A percentile compares a stretch with the other conserved stretches of the same genome.
Conservation (phyloP, 2,797 vertebrate genomes). For the Pipistrellus pygmaeus region DNA sequence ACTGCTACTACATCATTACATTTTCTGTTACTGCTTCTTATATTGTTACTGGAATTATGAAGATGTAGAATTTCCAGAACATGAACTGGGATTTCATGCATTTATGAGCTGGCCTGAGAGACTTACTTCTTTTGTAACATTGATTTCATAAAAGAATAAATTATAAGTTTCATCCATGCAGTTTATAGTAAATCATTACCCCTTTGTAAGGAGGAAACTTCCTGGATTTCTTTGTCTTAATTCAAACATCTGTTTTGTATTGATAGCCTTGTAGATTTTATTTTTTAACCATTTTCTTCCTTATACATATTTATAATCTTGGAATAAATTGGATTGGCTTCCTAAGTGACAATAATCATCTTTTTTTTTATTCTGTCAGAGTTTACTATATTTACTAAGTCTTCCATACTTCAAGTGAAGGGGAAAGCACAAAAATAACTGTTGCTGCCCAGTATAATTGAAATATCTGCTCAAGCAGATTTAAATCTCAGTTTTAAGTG, state of each 20-base stretch:
- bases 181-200: background rate
- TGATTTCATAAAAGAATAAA: background rate
- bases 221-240: background rate
- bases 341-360: background rate
- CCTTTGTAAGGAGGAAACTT: background rate
- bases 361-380: background rate
- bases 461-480: background rate
- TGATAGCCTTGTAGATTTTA: background rate
- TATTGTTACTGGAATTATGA: background rate
- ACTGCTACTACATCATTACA: background rate
- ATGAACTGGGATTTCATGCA: background rate
- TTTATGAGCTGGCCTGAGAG: background rate
- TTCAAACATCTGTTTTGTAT: background rate
- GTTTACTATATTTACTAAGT: background rate
- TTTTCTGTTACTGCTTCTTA: background rate
- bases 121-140: background rate
- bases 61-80: background rate
- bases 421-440: background rate
- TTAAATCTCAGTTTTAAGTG: background rate
- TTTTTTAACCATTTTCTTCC: background rate
- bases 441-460: background rate
- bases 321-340: constrained; percentile 20
- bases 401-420: background rate
- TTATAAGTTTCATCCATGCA: background rate
- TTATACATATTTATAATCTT: constrained; percentile 15